Evolutionary conservation across 2,113 vertebrate species (phyloP).

Genomic region (Catharus minimus): DNA sequence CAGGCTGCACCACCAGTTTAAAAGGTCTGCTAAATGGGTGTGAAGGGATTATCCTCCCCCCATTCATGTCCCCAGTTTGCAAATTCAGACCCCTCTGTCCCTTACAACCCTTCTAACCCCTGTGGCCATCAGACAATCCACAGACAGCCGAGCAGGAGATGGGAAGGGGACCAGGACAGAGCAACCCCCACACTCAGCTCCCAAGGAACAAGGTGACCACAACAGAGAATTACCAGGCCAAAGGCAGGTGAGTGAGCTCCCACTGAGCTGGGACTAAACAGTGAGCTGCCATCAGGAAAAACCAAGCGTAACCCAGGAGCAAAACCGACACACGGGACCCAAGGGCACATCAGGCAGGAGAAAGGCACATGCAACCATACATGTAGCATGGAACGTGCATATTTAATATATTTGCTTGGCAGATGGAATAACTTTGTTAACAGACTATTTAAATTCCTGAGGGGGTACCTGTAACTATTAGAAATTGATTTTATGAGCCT

Average conservation of each 20-base stretch:
- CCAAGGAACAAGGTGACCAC: not conserved
- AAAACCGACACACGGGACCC: fast-evolving
- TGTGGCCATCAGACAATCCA: fast-evolving
- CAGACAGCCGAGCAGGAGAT: fast-evolving
- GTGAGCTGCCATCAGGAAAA: not conserved
- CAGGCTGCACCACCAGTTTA: not conserved
- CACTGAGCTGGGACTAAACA: not conserved
- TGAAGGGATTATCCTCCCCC: not conserved
- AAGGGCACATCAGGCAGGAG: not conserved
- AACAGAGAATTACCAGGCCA: not conserved
- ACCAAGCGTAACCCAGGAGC: fast-evolving
- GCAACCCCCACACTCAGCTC: fast-evolving
- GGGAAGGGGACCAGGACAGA: not conserved
- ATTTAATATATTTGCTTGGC: slow-evolving; percentile 56
- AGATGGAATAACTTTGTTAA: slow-evolving; percentile 72
- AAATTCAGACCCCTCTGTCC: not conserved
- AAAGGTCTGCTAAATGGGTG: not conserved
- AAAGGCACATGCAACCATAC: not conserved
- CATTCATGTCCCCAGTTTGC: fast-evolving
- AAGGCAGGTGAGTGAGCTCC: not conserved
- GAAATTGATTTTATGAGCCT: slow-evolving; percentile 78
- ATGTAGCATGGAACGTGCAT: not conserved
- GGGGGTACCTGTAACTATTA: slow-evolving; percentile 78
- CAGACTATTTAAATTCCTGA: slow-evolving; percentile 72
- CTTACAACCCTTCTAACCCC: not conserved